Conservation (phyloP, 35 echinoderm and acorn worm genomes). For the Ophioderma brevispina region DNA sequence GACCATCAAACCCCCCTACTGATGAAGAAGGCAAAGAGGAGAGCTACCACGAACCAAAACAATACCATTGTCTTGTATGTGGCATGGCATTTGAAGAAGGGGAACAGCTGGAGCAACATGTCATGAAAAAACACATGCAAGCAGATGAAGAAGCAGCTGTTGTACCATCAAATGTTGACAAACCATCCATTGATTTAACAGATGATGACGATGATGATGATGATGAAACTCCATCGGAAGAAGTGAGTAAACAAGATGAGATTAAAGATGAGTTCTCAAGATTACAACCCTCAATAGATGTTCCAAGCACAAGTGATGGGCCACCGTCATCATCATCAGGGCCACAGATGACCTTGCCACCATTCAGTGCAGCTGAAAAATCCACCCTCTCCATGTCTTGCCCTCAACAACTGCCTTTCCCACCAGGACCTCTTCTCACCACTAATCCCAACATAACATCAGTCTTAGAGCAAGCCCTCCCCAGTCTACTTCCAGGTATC, state of each 20-base stretch:
- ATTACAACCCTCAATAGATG: not conserved
- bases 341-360: not conserved
- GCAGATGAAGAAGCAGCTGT: not conserved
- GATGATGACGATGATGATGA: not conserved
- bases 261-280: too few species aligned
- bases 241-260: not conserved
- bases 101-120: conserved; percentile 26
- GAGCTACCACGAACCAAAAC: not conserved
- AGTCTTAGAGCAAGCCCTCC: not conserved
- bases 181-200: not conserved
- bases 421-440: not conserved
- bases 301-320: not conserved
- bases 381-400: too few species aligned
- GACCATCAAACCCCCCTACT: not conserved
- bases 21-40: not conserved
- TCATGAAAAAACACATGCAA: conserved; percentile 29
- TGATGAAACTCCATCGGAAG: not conserved
- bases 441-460: not conserved
- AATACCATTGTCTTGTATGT: not conserved
- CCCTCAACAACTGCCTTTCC: not conserved
- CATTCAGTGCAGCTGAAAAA: not conserved
- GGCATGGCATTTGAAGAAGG: not conserved
- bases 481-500: not conserved
- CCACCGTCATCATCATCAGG: not conserved
- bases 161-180: not conserved